phyloP scores from a whole-genome alignment of 2,888 invertebrate species.

The Synanthedon myopaeformis region DNA sequence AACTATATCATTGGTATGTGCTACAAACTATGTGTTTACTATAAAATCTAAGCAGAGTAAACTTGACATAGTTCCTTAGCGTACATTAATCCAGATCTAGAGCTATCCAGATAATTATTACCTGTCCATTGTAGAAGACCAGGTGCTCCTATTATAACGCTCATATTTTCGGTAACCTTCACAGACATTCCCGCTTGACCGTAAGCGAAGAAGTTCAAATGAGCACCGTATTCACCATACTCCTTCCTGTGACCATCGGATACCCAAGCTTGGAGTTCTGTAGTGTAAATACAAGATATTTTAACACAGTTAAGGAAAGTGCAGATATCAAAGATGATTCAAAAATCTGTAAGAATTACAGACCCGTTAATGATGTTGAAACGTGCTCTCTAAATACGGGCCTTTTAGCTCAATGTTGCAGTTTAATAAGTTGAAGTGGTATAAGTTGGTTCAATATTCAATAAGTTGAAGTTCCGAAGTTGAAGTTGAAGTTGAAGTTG shows the following conservation, averaged over 20 bases:
- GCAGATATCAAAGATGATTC: too few relatives aligned
- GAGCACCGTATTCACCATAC: slow-evolving; percentile 37
- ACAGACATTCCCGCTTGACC: slow-evolving; percentile 65
- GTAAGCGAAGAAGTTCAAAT: slow-evolving; percentile 57
- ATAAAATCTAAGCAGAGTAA: background rate
- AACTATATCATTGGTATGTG: too few relatives aligned
- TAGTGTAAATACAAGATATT: background rate
- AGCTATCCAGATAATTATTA: slow-evolving; percentile 7
- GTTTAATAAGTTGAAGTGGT: too few relatives aligned
- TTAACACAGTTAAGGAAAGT: background rate
- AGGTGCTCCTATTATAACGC: slow-evolving; percentile 70
- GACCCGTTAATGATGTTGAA: too few relatives aligned
- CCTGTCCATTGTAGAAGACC: slow-evolving; percentile 74
- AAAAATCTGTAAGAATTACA: too few relatives aligned
- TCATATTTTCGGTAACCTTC: slow-evolving; percentile 48
- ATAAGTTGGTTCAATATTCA: too few relatives aligned
- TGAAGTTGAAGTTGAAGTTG: too few relatives aligned
- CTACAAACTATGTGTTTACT: too few relatives aligned
- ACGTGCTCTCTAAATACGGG: too few relatives aligned
- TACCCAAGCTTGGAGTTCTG: slow-evolving; percentile 39
- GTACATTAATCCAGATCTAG: too few relatives aligned
- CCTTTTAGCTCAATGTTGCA: too few relatives aligned
- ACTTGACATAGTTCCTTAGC: background rate
- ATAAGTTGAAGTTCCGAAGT: too few relatives aligned
- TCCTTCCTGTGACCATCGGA: slow-evolving; percentile 30